Conservation (phyloP, 2,888 invertebrate genomes). For the Xanthorhoe spadicearia region DNA sequence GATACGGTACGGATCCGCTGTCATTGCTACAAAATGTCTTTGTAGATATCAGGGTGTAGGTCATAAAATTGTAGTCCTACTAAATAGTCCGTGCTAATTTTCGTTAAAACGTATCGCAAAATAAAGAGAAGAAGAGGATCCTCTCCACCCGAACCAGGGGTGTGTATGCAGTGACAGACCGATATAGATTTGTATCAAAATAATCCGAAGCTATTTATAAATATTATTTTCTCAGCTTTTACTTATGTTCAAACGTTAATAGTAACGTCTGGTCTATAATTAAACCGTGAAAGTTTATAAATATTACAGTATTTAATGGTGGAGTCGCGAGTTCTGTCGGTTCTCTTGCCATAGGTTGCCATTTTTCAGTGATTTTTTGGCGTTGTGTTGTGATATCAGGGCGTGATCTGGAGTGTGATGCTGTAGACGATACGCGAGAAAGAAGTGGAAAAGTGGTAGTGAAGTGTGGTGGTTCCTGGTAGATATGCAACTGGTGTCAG, state of each 20-base stretch:
- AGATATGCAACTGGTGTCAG: conserved; percentile 82
- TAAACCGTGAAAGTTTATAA: conserved; percentile 84
- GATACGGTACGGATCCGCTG: conserved; percentile 83
- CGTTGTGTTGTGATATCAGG: conserved; percentile 72
- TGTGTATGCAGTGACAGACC: conserved; percentile 83
- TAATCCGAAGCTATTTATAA: conserved; percentile 85
- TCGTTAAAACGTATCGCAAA: conserved; percentile 69
- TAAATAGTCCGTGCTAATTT: conserved; percentile 78
- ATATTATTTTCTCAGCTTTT: conserved; percentile 85
- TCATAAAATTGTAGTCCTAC: conserved; percentile 80
- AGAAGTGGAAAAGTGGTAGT: conserved; percentile 37
- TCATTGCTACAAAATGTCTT: conserved; percentile 84
- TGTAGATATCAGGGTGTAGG: conserved; percentile 85
- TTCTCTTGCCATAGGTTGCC: conserved; percentile 80
- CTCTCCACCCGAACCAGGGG: conserved; percentile 81
- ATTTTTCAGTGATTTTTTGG: conserved; percentile 80
- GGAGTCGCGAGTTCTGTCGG: conserved; percentile 72
- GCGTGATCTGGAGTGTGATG: conserved; percentile 66
- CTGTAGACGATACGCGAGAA: conserved; percentile 44
- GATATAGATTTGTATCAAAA: conserved; percentile 84
- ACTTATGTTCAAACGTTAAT: conserved; percentile 84
- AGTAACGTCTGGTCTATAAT: conserved; percentile 84
- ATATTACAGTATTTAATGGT: conserved; percentile 81
- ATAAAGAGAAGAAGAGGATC: conserved; percentile 79
- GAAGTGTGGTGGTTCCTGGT: conserved; percentile 70